phyloP scores from a whole-genome alignment of 2,797 vertebrate genomes.

The Apogon talboti region DNA sequence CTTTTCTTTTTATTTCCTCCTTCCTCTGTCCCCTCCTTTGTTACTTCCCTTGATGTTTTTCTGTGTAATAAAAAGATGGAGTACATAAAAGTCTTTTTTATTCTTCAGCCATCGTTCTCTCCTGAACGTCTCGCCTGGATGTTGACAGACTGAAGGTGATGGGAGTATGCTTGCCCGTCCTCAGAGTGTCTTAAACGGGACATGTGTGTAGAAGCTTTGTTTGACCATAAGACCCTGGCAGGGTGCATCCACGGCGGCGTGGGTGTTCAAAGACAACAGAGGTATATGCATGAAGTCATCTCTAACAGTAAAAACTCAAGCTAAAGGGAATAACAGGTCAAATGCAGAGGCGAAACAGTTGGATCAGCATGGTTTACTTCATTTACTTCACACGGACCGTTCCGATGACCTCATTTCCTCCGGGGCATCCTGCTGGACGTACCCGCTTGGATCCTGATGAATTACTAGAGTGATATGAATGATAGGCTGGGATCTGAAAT shows the following conservation, averaged over 20 bases:
- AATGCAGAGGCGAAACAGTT: slow-evolving; percentile 50
- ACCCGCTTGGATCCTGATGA: slow-evolving; percentile 82
- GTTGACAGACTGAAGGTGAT: slow-evolving; percentile 41
- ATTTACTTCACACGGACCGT: slow-evolving; percentile 57
- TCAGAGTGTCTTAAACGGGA: slow-evolving; percentile 58
- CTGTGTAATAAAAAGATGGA: slow-evolving; percentile 39
- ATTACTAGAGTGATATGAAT: slow-evolving; percentile 76
- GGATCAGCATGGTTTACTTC: slow-evolving; percentile 51
- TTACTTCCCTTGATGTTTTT: slow-evolving; percentile 26
- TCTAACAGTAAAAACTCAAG: slow-evolving; percentile 45
- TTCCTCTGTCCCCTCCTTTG: slow-evolving; percentile 12
- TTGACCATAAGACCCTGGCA: slow-evolving; percentile 43
- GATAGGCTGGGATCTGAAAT: slow-evolving; percentile 81
- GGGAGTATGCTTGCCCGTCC: slow-evolving; percentile 43
- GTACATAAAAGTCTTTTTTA: slow-evolving; percentile 24
- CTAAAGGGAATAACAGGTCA: slow-evolving; percentile 58
- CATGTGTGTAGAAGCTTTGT: slow-evolving; percentile 64
- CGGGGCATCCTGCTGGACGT: slow-evolving; percentile 80
- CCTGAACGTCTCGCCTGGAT: slow-evolving; percentile 47
- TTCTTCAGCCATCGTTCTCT: slow-evolving; percentile 22
- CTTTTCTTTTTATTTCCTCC: slow-evolving; percentile 28
- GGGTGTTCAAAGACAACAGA: slow-evolving; percentile 65
- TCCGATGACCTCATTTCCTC: slow-evolving; percentile 86
- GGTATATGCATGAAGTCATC: slow-evolving; percentile 69
- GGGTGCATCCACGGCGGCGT: slow-evolving; percentile 17